A percentile compares a stretch with the other conserved stretches of the same genome.
Evolutionary conservation across 2,113 vertebrate species (phyloP).

Genomic region (Ancistrus triradiatus): DNA sequence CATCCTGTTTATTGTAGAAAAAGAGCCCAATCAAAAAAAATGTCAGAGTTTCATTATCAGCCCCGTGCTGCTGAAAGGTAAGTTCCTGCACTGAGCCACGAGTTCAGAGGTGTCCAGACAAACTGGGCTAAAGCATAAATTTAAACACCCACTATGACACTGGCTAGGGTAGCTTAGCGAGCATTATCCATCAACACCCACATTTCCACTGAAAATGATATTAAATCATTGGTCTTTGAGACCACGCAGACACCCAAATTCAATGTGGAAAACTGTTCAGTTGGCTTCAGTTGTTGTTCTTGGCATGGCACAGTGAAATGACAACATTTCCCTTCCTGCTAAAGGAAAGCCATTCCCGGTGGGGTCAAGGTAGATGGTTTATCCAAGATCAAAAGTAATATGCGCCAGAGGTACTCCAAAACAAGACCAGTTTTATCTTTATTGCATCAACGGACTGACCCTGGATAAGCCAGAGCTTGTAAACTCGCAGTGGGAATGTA

Average conservation of each 20-base stretch:
- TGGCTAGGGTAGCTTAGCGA: slow-evolving; percentile 25
- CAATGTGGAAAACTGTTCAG: slow-evolving; percentile 57
- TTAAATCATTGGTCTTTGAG: slow-evolving; percentile 48
- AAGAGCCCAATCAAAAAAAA: slow-evolving; percentile 28
- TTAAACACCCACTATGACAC: slow-evolving; percentile 26
- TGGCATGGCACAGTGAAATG: slow-evolving; percentile 50
- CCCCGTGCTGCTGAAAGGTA: slow-evolving; percentile 24
- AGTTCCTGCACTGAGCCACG: slow-evolving; percentile 1
- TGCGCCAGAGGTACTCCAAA: slow-evolving; percentile 45
- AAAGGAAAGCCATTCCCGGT: slow-evolving; percentile 59
- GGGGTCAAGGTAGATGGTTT: slow-evolving; percentile 59
- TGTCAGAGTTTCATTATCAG: slow-evolving; percentile 38
- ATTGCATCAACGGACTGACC: slow-evolving; percentile 1
- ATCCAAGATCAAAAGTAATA: slow-evolving; percentile 58
- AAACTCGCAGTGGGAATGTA: slow-evolving; percentile 13
- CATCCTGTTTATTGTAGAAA: slow-evolving; percentile 30
- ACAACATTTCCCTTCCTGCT: slow-evolving; percentile 63
- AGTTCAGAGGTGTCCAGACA: neutral
- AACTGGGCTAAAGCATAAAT: slow-evolving; percentile 12
- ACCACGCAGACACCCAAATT: slow-evolving; percentile 31
- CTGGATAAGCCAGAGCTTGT: slow-evolving; percentile 6
- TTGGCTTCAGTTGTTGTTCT: slow-evolving; percentile 50
- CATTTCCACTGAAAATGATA: slow-evolving; percentile 41
- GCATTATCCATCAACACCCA: slow-evolving; percentile 52
- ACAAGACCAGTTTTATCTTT: slow-evolving; percentile 18